Conservation (phyloP, 2,797 vertebrate species). For the Hybognathus amarus region DNA sequence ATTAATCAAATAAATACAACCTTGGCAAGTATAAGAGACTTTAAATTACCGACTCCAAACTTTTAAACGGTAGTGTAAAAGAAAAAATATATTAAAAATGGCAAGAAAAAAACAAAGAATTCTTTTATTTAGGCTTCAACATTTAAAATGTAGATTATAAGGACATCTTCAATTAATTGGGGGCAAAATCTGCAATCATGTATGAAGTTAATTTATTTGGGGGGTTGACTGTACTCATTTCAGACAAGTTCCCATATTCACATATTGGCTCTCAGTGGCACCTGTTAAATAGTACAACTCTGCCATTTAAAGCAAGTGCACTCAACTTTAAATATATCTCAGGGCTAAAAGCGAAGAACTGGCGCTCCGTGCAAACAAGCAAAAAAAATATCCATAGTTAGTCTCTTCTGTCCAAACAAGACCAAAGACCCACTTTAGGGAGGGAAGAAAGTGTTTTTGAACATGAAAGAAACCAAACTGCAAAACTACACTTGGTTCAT, state of each 20-base stretch:
- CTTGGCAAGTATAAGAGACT: background rate
- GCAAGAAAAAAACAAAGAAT: background rate
- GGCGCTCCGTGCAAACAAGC: constrained; percentile 63
- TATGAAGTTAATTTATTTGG: constrained; percentile 30
- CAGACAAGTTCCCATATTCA: constrained; percentile 39
- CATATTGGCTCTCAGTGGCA: constrained; percentile 38
- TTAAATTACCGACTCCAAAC: background rate
- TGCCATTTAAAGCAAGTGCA: constrained; percentile 35
- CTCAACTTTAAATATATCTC: constrained; percentile 53
- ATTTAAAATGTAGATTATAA: constrained; percentile 19
- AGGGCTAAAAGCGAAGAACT: constrained; percentile 70
- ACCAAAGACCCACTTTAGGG: constrained; percentile 66
- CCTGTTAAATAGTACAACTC: constrained; percentile 37
- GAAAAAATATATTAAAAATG: background rate
- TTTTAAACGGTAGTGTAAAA: background rate
- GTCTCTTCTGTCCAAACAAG: constrained; percentile 70
- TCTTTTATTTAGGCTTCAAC: constrained; percentile 19
- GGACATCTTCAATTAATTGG: constrained; percentile 23
- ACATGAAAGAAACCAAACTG: constrained; percentile 70
- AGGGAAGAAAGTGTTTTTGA: constrained; percentile 72
- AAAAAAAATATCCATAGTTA: constrained; percentile 60
- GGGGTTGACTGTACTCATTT: constrained; percentile 23
- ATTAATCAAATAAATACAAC: background rate
- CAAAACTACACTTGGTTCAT: constrained; percentile 58
- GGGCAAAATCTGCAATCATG: constrained; percentile 13